Base-by-base conservation (phyloP, 2,888 invertebrate genomes). In the Abrostola triplasia region DNA sequence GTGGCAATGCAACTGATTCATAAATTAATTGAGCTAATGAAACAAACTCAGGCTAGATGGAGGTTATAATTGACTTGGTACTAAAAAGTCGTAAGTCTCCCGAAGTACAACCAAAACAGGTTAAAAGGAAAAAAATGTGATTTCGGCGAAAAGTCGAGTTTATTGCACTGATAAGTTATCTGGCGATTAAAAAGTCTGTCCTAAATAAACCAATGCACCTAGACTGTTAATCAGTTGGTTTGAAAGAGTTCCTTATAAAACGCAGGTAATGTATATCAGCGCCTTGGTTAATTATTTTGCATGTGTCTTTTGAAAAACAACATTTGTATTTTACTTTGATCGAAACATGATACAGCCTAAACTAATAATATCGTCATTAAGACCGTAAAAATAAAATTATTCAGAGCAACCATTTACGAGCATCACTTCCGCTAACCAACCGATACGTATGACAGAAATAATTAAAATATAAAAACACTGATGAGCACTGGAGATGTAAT, bases 401-500 rank as follows among this genome's bases (percentile, higher is more conserved):
- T 67, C 36, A 55, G 57, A 70, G 65, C 69, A 59, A 76, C 37
- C 41, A 70, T 69, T 77, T 69, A 76, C 59, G 68, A 75, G 62
- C 59, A 52, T 52, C 58, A 63, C 71, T 76, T 79, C 80, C 78
- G 76, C 63, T 24, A 53, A 70, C 56, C 44, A 64, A 65, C 52
- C 13, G 62, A 68, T 73, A 73, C 40, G 50, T 59, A 63, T 63
- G 47, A 62, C 48, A 67, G 49, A 69, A 71, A 67, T 71, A 70
- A 69, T 65, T 59, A 60, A 59, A 68, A 58, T 53, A 40, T 41
- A 70, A 67, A 68, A 62, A 49, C 71, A 79, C 66, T 61, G 62
- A 71, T 69, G 53, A 74, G 64, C 70, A 82, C 74, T 73, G 71
- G 65, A 78, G 72, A 42, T 64, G 59, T 70, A 38, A 74, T 67